Conservation (phyloP, 1,140 invertebrate species). For the Magallana angulata region DNA sequence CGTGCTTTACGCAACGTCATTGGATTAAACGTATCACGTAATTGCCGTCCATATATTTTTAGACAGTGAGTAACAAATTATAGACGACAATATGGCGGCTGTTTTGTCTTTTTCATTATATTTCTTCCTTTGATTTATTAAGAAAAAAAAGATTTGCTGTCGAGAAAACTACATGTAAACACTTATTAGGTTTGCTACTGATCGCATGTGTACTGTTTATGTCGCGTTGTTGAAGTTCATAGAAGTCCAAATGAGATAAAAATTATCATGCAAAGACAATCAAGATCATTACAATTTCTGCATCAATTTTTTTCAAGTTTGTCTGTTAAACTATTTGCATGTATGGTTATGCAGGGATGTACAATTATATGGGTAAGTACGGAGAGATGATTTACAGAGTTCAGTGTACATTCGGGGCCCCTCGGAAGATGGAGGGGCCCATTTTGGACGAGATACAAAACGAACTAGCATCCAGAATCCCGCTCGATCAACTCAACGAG, state of each 20-base stretch:
- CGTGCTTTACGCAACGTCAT: too few relatives aligned
- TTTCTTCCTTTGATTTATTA: background rate
- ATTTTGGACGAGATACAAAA: conserved; percentile 64
- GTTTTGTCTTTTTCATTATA: background rate
- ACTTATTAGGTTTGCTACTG: too few relatives aligned
- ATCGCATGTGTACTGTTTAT: too few relatives aligned
- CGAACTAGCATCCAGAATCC: conserved; percentile 78
- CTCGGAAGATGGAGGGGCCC: conserved; percentile 61
- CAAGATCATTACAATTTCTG: too few relatives aligned
- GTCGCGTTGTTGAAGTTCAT: too few relatives aligned
- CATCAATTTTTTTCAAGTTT: too few relatives aligned
- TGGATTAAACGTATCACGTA: background rate
- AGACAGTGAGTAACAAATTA: background rate
- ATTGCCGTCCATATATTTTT: background rate
- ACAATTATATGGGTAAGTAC: conserved; percentile 88
- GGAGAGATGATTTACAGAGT: conserved; percentile 65
- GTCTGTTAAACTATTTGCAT: too few relatives aligned
- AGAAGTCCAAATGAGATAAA: too few relatives aligned
- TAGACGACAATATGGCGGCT: background rate
- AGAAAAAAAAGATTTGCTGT: too few relatives aligned
- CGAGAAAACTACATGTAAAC: too few relatives aligned
- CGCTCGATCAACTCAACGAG: conserved; percentile 87
- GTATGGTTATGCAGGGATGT: conserved; percentile 81
- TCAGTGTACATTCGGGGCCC: conserved; percentile 58
- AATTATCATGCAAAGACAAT: too few relatives aligned